phyloP scores from a whole-genome alignment of 2,797 vertebrate species.

The Tachyglossus aculeatus region DNA sequence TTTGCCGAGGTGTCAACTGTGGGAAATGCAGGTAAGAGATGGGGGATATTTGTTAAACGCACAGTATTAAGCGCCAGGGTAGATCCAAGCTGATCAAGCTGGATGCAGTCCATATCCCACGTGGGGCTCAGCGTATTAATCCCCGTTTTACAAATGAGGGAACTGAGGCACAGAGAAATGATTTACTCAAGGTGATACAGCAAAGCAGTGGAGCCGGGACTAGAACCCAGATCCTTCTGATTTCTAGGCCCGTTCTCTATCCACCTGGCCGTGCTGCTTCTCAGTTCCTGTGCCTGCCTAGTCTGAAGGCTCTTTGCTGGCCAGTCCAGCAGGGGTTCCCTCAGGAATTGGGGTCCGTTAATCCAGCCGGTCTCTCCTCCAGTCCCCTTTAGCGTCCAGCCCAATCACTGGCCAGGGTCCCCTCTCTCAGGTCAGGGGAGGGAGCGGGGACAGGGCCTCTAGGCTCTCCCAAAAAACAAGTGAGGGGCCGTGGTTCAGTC shows the following conservation, averaged over 20 bases:
- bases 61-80: too few species aligned
- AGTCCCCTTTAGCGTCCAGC: neutral
- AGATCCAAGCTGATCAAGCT: too few species aligned
- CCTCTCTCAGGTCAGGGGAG: neutral
- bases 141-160: too few species aligned
- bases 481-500: neutral
- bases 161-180: too few species aligned
- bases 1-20: constrained; percentile 80
- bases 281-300: neutral
- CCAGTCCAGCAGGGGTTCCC: neutral
- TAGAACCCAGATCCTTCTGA: too few species aligned
- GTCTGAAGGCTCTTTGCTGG: neutral
- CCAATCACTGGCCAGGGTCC: neutral
- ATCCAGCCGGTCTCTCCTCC: neutral
- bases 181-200: too few species aligned
- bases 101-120: too few species aligned
- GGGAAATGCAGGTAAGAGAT: constrained; percentile 81
- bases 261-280: too few species aligned
- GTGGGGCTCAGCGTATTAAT: too few species aligned
- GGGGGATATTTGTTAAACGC: too few species aligned
- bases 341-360: neutral
- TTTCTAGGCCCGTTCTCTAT: too few species aligned
- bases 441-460: neutral
- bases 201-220: too few species aligned
- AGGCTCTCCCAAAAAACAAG: neutral